Conservation (phyloP, 2,888 invertebrate genomes). For the Calameuta pallipes region DNA sequence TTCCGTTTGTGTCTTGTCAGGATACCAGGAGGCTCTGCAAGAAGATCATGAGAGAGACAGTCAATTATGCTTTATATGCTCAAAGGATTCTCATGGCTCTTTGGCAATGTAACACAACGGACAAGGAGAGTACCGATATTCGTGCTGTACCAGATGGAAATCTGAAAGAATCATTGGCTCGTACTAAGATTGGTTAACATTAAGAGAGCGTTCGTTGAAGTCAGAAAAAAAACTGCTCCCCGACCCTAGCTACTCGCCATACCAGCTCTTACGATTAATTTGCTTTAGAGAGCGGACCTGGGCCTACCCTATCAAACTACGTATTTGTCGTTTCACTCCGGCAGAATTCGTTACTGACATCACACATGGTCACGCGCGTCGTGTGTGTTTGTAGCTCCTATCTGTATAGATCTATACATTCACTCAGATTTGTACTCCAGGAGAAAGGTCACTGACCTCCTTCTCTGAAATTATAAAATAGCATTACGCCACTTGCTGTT, state of each 20-base stretch:
- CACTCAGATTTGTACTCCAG: slow-evolving; percentile 28
- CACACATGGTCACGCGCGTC: slow-evolving; percentile 22
- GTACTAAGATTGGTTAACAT: background rate
- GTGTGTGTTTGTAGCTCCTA: slow-evolving; percentile 8
- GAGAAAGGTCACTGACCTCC: slow-evolving; percentile 27
- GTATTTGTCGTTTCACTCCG: slow-evolving; percentile 38
- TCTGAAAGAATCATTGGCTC: background rate
- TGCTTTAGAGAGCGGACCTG: slow-evolving; percentile 42
- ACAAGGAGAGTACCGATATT: background rate
- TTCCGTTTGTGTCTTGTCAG: background rate
- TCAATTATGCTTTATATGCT: background rate
- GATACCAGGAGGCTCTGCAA: background rate
- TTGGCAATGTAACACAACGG: background rate
- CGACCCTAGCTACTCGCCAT: background rate
- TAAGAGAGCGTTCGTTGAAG: slow-evolving; percentile 6
- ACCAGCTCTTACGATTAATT: background rate
- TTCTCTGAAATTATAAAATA: slow-evolving; percentile 47
- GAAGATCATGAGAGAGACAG: background rate
- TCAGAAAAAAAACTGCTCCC: background rate
- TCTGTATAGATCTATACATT: slow-evolving; percentile 10
- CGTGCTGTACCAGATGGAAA: background rate
- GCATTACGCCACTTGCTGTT: slow-evolving; percentile 38
- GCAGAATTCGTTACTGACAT: slow-evolving; percentile 24
- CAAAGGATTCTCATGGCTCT: background rate
- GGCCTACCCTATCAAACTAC: slow-evolving; percentile 50